Conservation (phyloP, 2,797 vertebrate genomes). For the Sebastes glaucus region DNA sequence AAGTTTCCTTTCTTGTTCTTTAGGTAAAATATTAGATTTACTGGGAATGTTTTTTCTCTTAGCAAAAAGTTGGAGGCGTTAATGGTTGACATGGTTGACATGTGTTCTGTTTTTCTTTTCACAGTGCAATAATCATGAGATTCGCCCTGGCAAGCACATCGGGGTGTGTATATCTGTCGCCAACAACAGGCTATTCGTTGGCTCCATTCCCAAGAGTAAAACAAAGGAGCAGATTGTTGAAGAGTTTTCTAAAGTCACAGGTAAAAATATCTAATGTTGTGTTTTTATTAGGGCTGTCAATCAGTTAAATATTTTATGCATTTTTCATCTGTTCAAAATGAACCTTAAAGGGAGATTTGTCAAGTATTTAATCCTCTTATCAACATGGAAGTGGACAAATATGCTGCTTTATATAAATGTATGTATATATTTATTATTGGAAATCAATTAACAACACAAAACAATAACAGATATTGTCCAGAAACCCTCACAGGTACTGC, state of each 20-base stretch:
- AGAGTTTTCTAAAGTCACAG: conserved; percentile 98
- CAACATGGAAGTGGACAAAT: too few relatives aligned
- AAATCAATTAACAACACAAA: not conserved
- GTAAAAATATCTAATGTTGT: conserved; percentile 64
- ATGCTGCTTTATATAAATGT: too few relatives aligned
- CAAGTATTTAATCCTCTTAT: too few relatives aligned
- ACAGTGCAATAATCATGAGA: conserved; percentile 98
- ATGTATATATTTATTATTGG: too few relatives aligned
- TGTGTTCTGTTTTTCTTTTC: not conserved
- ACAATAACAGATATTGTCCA: too few relatives aligned
- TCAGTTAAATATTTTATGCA: too few relatives aligned
- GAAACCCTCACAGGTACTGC: too few relatives aligned
- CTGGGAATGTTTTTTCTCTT: not conserved
- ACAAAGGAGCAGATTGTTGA: conserved; percentile 98
- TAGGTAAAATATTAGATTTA: not conserved
- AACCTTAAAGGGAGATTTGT: too few relatives aligned
- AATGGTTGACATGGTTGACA: not conserved
- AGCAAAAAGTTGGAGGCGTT: not conserved
- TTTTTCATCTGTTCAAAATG: too few relatives aligned
- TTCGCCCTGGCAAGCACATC: conserved; percentile 97
- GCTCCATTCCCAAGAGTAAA: conserved; percentile 99
- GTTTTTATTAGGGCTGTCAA: not conserved
- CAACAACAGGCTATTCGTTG: conserved; percentile 98
- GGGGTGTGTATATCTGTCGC: conserved; percentile 98
- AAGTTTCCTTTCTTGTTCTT: not conserved